Percentiles rank a stretch among this genome's conserved stretches.
These are phyloP conservation scores for Dasyurus viverrinus DNA, from an alignment of 2,113 vertebrate genomes.

Conservation along the genomic window DNA sequence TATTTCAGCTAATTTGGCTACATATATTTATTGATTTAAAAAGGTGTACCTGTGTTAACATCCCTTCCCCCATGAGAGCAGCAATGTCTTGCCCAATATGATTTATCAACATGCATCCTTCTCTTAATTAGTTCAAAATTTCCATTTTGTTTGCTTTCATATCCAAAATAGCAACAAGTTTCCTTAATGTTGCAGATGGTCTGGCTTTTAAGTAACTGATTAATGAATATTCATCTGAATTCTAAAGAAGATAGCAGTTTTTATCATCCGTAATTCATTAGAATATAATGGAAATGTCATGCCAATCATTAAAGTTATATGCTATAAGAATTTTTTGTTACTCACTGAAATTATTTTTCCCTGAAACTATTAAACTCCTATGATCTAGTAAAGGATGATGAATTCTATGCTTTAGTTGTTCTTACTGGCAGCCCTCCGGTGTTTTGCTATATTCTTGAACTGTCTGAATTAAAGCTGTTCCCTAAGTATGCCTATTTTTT, in stretches of 20 bases:
- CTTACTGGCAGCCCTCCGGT: neutral
- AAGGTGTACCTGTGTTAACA: constrained; percentile 39
- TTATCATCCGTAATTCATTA: constrained; percentile 73
- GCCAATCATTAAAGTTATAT: constrained; percentile 73
- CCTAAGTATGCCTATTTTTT: neutral
- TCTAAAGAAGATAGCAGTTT: constrained; percentile 61
- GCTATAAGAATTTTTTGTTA: constrained; percentile 66
- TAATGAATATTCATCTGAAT: constrained; percentile 73
- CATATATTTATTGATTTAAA: constrained; percentile 14
- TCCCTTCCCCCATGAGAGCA: constrained; percentile 47
- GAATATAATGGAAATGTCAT: constrained; percentile 68
- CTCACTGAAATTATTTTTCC: constrained; percentile 64
- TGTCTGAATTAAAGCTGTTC: neutral
- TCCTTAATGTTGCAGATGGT: constrained; percentile 67
- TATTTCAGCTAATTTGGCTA: constrained; percentile 44
- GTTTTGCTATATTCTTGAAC: neutral
- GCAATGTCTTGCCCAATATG: constrained; percentile 67
- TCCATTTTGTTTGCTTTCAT: constrained; percentile 75
- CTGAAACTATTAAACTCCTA: constrained; percentile 32
- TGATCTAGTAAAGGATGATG: constrained; percentile 25
- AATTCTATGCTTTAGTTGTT: neutral
- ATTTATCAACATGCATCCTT: constrained; percentile 61
- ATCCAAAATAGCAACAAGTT: constrained; percentile 76
- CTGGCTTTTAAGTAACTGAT: constrained; percentile 68
- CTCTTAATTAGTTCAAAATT: constrained; percentile 70